These are phyloP conservation scores for Siderastrea siderea DNA, from an alignment of 92 coral and sea anemone species.

Conservation along the genomic window DNA sequence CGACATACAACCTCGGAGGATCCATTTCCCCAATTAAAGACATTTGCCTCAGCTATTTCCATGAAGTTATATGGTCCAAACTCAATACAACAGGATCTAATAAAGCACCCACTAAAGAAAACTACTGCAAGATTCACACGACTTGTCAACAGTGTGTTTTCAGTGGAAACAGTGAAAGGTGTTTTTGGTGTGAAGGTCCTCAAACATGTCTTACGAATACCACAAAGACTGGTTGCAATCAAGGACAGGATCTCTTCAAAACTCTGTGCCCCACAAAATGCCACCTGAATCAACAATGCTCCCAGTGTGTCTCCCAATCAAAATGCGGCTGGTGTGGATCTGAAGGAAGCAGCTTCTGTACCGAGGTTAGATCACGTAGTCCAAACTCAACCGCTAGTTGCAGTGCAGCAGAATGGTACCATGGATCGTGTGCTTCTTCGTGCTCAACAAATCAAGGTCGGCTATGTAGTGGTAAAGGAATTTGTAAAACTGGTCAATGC, in stretches of 20 bases:
- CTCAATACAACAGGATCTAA: background rate
- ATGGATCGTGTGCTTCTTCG: constrained; percentile 46
- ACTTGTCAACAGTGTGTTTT: constrained; percentile 63
- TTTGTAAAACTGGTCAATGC: constrained; percentile 58
- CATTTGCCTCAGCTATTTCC: constrained; percentile 35
- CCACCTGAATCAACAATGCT: constrained; percentile 24
- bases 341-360: constrained; percentile 22
- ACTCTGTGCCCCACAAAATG: constrained; percentile 55
- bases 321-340: constrained; percentile 68
- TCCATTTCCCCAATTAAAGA: background rate
- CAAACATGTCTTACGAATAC: constrained; percentile 32
- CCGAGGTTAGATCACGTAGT: constrained; percentile 35
- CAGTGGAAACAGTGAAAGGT: constrained; percentile 39
- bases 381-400: constrained; percentile 28
- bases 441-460: constrained; percentile 26
- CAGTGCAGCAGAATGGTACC: constrained; percentile 47
- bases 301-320: constrained; percentile 27
- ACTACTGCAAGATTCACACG: constrained; percentile 23
- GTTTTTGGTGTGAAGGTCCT: constrained; percentile 69
- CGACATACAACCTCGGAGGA: constrained; percentile 4
- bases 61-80: background rate
- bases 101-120: background rate
- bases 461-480: constrained; percentile 60
- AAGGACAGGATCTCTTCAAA: background rate
- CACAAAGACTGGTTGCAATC: constrained; percentile 24